Base-by-base conservation (phyloP, 2,113 vertebrate species). In the Colossoma macropomum region DNA sequence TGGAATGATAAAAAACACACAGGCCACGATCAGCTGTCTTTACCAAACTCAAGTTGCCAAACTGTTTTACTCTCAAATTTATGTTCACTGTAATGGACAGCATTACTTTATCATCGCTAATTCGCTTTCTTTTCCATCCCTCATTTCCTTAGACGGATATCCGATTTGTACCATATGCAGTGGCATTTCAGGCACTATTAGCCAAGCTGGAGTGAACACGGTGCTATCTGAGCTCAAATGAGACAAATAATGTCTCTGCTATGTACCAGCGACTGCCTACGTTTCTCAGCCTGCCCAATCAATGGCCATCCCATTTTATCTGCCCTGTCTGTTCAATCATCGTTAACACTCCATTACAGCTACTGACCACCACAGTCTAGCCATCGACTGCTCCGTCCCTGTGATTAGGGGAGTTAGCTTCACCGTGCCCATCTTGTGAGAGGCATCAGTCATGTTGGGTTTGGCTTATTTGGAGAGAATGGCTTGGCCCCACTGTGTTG, bases 151-250 rank as follows among this genome's bases (percentile, higher is more conserved):
- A 38, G 65, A 38, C 81, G 71, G 81, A 50, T 77, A 41, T 71
- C 65, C 66, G 74, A 69, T 83, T 77, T 83, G 81, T 59, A 69
- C 66, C 66, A 69, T 25, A 77, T 41, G 75, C 25, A 1, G 38
- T 75, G 72, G 45, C 34, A 77, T 83, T 77, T 83, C 74, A 83
- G 81, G 81, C n/a, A 71, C 65, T 71, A 52, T 62, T 77, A 77
- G 27, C 65, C 52, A 27, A 77, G 74, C 34, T 1, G 11, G 27
- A 15, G 75, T 50, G 13, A 28, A 77, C 21, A 60, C 28, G 17
- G 21, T 60, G 28, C 52, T 19, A n/a, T 60, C 63, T 76, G 8
- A 6, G 11, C 32, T 45, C 48, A 65, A 71, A 50, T 83, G 28
- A 70, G n/a, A 83, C 38, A 70, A 50, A 83, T 82, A 75, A 82